phyloP scores from a whole-genome alignment of 2,888 invertebrate genomes.

The Drosophila histrio region DNA sequence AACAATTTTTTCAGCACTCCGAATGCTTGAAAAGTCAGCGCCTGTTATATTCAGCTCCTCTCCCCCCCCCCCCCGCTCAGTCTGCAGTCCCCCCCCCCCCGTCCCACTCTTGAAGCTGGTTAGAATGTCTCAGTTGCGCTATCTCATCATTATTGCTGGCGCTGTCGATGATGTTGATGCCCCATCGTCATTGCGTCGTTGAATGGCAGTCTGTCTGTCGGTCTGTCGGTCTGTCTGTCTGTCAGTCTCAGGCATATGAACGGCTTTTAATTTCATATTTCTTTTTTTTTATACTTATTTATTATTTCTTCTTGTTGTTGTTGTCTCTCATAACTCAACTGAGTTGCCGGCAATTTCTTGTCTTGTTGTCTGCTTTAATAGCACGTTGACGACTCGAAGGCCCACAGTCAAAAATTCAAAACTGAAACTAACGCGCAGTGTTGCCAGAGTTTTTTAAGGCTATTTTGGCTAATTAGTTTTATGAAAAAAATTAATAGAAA shows the following conservation, averaged over 20 bases:
- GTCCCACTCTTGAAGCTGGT: conserved; percentile 30
- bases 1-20: conserved; percentile 77
- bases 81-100: not conserved
- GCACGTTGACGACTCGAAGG: conserved; percentile 71
- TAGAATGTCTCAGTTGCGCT: conserved; percentile 60
- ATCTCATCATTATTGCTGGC: conserved; percentile 54
- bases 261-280: conserved; percentile 70
- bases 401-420: conserved; percentile 27
- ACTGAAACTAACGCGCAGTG: conserved; percentile 39
- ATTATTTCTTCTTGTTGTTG: conserved; percentile 9
- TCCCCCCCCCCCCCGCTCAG: not conserved
- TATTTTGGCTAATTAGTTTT: too few relatives aligned
- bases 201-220: conserved; percentile 32
- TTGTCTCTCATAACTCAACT: conserved; percentile 31
- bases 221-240: conserved; percentile 7
- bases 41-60: conserved; percentile 43
- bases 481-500: too few relatives aligned
- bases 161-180: conserved; percentile 56
- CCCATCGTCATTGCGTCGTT: conserved; percentile 43
- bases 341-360: conserved; percentile 45
- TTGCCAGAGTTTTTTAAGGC: too few relatives aligned
- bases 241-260: conserved; percentile 49
- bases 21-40: conserved; percentile 74
- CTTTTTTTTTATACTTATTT: conserved; percentile 15
- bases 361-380: conserved; percentile 61